Evolutionary conservation across 2,113 vertebrate genomes (phyloP), one percentile per base, ranked within the genome.

Genomic region (Actenoides hombroni): DNA sequence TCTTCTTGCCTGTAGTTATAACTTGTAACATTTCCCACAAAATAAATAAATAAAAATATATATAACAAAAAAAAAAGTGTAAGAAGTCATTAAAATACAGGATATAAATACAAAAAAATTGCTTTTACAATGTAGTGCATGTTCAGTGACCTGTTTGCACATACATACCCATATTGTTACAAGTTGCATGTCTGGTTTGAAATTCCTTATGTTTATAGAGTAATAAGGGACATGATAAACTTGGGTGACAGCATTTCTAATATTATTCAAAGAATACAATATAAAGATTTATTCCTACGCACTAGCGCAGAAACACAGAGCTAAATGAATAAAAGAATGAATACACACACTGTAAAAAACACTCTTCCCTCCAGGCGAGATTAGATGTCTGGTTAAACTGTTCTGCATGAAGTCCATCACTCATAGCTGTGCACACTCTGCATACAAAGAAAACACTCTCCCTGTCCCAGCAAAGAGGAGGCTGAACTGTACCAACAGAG

Each of bases 301-400:
- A 88, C 59, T 56, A 85, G 88, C 76, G 77, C 88, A 92, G 92
- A 95, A 96, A 86, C 54, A 81, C 33, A 54, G 83, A 92, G 40
- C 44, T 92, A 95, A 88, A 88, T 83, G 59, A 91, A 95, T 87
- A 95, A 90, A 91, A 85, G 82, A 87, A 91, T 73, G 86, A 94
- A 79, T 40, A 93, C 40, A 86, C 64, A 79, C 61, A 39, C 46
- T 64, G 57, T 69, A 84, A 57, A 93, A 96, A 94, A 40, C 65
- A 79, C 40, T 82, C 19, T 86, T 90, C 86, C 88, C 77, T 87
- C 86, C 83, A 92, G 96, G 88, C 10, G 0, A 89, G 92, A 94
- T 91, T 88, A 86, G 80, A 82, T 53, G 57, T 82, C 83, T 95
- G 65, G 46, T 95, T 92, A 95, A 86, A 89, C 69, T 69, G 80